phyloP scores from a whole-genome alignment of 1,140 invertebrate species.

The Philaenus spumarius region DNA sequence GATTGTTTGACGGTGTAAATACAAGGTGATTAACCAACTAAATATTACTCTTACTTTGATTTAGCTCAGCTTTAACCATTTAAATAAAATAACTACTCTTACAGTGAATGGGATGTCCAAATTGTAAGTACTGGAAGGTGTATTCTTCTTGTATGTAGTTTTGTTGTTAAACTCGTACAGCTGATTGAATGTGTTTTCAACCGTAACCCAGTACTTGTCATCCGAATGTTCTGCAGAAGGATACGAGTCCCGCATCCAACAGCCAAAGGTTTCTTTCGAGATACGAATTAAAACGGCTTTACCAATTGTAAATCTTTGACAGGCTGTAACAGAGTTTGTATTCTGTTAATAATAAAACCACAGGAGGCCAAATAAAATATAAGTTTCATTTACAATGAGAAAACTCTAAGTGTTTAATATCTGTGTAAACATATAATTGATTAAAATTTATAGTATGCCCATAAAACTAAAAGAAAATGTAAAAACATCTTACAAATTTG shows the following conservation, averaged over 20 bases:
- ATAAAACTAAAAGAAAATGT: no score
- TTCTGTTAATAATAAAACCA: no score
- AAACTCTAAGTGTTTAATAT: no score
- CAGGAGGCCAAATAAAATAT: no score
- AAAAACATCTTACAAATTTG: no score
- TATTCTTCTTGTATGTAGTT: conserved; percentile 52
- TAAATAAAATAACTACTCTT: conserved; percentile 17
- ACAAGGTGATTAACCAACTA: no score
- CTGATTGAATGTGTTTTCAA: conserved; percentile 57
- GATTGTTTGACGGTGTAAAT: no score
- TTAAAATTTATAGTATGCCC: no score
- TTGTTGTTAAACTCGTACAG: conserved; percentile 75
- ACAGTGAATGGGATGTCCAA: conserved; percentile 37
- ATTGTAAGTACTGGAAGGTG: conserved; percentile 37
- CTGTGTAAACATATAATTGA: no score
- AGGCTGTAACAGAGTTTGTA: conserved; percentile 66
- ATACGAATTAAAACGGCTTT: conserved; percentile 83
- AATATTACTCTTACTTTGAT: no score
- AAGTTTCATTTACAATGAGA: no score
- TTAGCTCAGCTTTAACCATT: no score
- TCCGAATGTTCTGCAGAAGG: conserved; percentile 44
- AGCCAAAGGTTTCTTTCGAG: conserved; percentile 63
- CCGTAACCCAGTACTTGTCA: conserved; percentile 78
- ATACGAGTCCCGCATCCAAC: conserved; percentile 78
- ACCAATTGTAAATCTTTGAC: conserved; percentile 80